Evolutionary conservation across 2,113 vertebrate genomes (phyloP), one percentile per base, ranked within the genome.

Genomic region (Phalacrocorax pelagicus): DNA sequence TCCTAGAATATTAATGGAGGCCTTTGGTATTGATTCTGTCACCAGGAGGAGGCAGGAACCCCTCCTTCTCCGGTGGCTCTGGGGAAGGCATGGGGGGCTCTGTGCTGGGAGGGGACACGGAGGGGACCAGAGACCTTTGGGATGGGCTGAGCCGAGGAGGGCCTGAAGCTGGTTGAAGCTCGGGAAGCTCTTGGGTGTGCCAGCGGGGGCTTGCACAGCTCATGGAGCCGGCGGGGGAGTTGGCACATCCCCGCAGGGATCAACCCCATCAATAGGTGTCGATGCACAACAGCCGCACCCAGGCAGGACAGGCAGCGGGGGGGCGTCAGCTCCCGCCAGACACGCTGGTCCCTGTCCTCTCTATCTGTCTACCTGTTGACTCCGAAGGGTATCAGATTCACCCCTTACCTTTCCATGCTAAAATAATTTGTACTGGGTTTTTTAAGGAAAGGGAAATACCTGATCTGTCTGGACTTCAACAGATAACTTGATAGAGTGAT

Each of bases 1-100:
- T 97, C 96, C 94, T 42, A 12, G 85, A 97, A 97, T 98, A 98
- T 98, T 97, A 98, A 98, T 98, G 96, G 98, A 79, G 61, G 81
- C 63, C 36, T 2, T 30, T 62, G 94, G 90, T 97, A 95, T 90
- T 36, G 94, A 95, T 95, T 92, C 87, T 83, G 85, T 69, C 80
- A 71, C 75, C 14, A 21, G 92, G 79, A 93, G 73, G 81, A 82
- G 83, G 82, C 77, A 90, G 90, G 86, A 91, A 86, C 49, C 29
- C 90, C 42, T 74, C 55, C 66, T 67, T 4, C 47, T 40, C 2
- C 6, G 49, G 69, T 49, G 49, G 34, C 21, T 73, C 17, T 6
- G 27, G 21, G 34, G 17, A 52, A 57, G 42, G 40, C 5, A 30
- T 23, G 11, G 32, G 11, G 15, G 15, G 3, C 12, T 71, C 32